Evolutionary conservation across 2,797 vertebrate species (phyloP).

Genomic region (Rallus crepitans): DNA sequence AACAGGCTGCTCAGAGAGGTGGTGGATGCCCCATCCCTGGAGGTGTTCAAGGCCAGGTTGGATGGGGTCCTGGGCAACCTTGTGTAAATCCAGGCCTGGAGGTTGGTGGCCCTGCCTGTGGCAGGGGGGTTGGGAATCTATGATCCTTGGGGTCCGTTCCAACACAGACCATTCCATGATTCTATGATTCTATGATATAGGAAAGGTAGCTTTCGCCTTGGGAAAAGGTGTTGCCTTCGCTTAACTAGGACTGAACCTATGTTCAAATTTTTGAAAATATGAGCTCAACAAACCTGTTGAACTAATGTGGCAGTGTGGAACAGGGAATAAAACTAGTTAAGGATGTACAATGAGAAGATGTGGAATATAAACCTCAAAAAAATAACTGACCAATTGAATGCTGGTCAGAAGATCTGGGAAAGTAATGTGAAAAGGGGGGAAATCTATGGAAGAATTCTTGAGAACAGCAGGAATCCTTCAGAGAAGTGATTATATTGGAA

Average conservation of each 20-base stretch:
- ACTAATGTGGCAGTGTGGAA: not conserved
- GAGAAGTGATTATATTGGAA: not conserved
- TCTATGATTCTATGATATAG: not conserved
- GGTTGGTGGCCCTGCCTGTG: too few species aligned
- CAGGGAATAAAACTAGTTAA: not conserved
- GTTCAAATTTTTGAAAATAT: not conserved
- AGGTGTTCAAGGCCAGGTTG: too few species aligned
- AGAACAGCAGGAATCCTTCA: not conserved
- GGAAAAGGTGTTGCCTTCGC: accelerated
- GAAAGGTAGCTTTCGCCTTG: not conserved
- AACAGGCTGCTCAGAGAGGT: too few species aligned
- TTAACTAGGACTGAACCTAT: not conserved
- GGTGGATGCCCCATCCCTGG: too few species aligned
- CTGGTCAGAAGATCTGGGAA: not conserved
- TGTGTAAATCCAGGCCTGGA: too few species aligned
- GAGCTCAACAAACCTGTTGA: not conserved
- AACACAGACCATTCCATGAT: too few species aligned
- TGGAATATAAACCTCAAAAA: not conserved
- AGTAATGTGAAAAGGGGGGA: not conserved
- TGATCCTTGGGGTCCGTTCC: too few species aligned
- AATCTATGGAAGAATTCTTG: not conserved
- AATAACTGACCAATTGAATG: not conserved
- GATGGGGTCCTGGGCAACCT: too few species aligned
- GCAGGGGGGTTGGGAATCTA: too few species aligned
- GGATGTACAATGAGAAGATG: not conserved